A percentile compares a stretch with the other conserved stretches of the same genome.
Conservation (phyloP, 2,888 invertebrate species). For the Cremastobaeus sp. region DNA sequence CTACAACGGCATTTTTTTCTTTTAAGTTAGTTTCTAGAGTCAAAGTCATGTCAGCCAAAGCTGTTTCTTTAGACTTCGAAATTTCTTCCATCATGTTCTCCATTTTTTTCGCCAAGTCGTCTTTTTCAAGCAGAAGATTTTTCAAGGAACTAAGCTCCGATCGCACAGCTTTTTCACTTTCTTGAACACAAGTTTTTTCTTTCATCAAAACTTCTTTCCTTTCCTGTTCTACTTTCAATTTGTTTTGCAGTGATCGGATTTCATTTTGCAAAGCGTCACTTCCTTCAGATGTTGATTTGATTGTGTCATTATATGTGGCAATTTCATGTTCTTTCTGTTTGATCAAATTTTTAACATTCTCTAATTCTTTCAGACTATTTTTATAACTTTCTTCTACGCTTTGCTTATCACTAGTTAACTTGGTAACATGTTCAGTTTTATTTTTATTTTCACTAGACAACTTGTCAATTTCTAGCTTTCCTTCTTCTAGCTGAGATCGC, state of each 20-base stretch:
- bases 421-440: slow-evolving; percentile 49
- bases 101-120: slow-evolving; percentile 78
- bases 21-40: slow-evolving; percentile 60
- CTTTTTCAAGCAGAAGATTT: slow-evolving; percentile 63
- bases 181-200: slow-evolving; percentile 80
- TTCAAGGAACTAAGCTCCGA: slow-evolving; percentile 63
- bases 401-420: slow-evolving; percentile 46
- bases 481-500: slow-evolving; percentile 61
- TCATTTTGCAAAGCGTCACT: slow-evolving; percentile 36
- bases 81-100: slow-evolving; percentile 78
- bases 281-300: slow-evolving; percentile 78
- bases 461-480: slow-evolving; percentile 61
- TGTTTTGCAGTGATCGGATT: slow-evolving; percentile 75
- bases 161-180: slow-evolving; percentile 73
- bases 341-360: slow-evolving; percentile 14
- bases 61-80: slow-evolving; percentile 75
- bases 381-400: slow-evolving; percentile 46
- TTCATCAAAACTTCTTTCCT: slow-evolving; percentile 80
- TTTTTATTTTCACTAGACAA: slow-evolving; percentile 33
- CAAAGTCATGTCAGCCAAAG: slow-evolving; percentile 59
- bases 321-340: slow-evolving; percentile 49
- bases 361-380: slow-evolving; percentile 23
- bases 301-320: slow-evolving; percentile 72
- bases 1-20: slow-evolving; percentile 55
- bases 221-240: slow-evolving; percentile 79